Evolutionary conservation across 1,140 invertebrate genomes (phyloP).

Genomic region (Ladona fulva): DNA sequence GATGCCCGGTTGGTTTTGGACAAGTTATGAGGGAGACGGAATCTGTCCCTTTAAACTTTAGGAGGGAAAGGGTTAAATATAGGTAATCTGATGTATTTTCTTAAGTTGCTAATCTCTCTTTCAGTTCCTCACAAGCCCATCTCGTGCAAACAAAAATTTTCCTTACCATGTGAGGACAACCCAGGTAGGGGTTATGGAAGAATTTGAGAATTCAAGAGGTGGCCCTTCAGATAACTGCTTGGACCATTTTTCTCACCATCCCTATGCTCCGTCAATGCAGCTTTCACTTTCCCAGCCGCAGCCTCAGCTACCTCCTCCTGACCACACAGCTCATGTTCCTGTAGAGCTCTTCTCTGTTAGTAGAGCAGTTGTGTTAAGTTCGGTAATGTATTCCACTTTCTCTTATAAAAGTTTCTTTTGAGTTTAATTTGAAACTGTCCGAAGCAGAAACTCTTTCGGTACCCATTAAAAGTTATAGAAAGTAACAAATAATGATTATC

Average conservation of each 20-base stretch:
- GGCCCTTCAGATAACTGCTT: conserved; percentile 42
- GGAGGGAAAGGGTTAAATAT: too few species aligned
- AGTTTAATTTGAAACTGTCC: too few species aligned
- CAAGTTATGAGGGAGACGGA: too few species aligned
- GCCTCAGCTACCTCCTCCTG: conserved; percentile 21
- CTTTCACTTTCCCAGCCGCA: neutral
- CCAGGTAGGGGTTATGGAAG: conserved; percentile 61
- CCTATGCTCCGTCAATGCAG: conserved; percentile 44
- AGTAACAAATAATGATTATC: too few species aligned
- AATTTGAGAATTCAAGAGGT: conserved; percentile 30
- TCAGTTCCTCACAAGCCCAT: conserved; percentile 67
- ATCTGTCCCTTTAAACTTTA: too few species aligned
- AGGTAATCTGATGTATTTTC: too few species aligned
- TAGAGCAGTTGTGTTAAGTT: neutral
- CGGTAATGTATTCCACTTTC: neutral
- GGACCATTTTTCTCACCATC: conserved; percentile 50
- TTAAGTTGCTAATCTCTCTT: neutral
- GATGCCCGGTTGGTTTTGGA: too few species aligned
- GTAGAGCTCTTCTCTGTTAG: conserved; percentile 38
- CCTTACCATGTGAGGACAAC: conserved; percentile 78
- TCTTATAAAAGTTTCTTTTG: too few species aligned
- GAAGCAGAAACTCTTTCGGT: too few species aligned
- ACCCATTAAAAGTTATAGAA: too few species aligned
- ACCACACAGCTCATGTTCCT: conserved; percentile 35
- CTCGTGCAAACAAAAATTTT: conserved; percentile 73